A percentile compares a stretch with the other conserved stretches of the same genome.
Conservation (phyloP, 2,113 vertebrate genomes). For the Callionymus lyra region DNA sequence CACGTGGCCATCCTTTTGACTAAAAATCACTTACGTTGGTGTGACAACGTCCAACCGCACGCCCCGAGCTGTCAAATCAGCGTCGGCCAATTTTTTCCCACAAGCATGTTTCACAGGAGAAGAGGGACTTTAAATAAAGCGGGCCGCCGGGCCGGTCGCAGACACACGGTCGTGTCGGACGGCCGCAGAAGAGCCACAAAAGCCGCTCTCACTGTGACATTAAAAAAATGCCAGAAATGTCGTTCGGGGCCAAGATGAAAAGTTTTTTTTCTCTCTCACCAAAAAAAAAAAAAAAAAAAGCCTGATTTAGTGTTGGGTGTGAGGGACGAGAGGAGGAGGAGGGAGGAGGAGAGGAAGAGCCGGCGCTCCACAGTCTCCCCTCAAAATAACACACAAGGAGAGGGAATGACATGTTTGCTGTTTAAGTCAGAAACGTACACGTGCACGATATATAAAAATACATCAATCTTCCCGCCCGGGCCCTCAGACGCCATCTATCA, state of each 20-base stretch:
- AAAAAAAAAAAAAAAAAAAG: no score
- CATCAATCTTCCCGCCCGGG: conserved; percentile 16
- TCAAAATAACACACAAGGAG: conserved; percentile 66
- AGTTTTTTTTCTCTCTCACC: conserved; percentile 47
- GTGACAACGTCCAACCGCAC: no score
- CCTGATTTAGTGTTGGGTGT: conserved; percentile 63
- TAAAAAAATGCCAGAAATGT: conserved; percentile 63
- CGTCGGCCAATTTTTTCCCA: no score
- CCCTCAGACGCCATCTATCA: conserved; percentile 25
- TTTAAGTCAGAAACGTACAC: conserved; percentile 49
- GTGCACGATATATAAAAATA: conserved; percentile 25
- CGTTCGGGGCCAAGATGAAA: conserved; percentile 63
- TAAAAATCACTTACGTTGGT: no score
- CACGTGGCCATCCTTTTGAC: no score
- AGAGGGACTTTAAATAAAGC: conserved; percentile 41
- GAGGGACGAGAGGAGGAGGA: conserved; percentile 48
- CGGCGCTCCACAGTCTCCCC: conserved; percentile 66
- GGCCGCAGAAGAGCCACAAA: conserved; percentile 59
- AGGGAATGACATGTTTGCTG: conserved; percentile 65
- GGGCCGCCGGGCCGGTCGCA: conserved; percentile 42
- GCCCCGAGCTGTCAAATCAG: no score
- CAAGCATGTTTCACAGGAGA: conserved; percentile 40
- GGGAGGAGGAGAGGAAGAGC: conserved; percentile 38
- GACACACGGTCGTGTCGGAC: conserved; percentile 58
- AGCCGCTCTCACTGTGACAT: conserved; percentile 25